Base-by-base conservation (phyloP, 1,140 invertebrate genomes). In the Caenorhabditis remanei region DNA sequence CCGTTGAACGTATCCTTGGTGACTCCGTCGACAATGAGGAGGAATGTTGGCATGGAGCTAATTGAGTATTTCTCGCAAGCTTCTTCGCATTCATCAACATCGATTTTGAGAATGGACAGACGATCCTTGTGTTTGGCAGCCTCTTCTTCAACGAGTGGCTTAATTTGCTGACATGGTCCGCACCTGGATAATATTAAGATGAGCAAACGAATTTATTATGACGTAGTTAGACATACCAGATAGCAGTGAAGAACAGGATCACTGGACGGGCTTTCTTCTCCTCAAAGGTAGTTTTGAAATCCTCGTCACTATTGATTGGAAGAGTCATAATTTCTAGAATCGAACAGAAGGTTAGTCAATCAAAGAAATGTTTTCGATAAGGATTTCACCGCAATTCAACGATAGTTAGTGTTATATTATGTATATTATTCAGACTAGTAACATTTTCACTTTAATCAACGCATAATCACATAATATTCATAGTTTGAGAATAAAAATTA, bases 171-270 rank as follows among this genome's bases (percentile, higher is more conserved):
- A 40, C 71, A 79, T 19, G 71, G 71, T 9, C 71, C 71, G 71
- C 71, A 79, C 71, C 71, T 79, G 40, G 2, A 71, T 46, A 65
- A 0, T 32, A 65, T 32, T 11, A 13, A 65, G 13, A 0, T 32
- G 32, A 32, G 32, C 32, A 32, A 2, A 32, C 32, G 32, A 65
- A 65, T 50, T 50, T 50, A 1, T 4, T 50, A 0, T 50, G 50
- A 2, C 50, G 50, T 9, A 11, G 50, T 50, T 50, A 0, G 50
- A 48, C 71, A 14, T 14, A 79, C 71, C 71, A 79, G 6, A n/a
- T 1, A 50, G 71, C 71, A 24, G 71, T 79, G 71, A 79, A 79
- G 11, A 79, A 79, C 11, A 79, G 71, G 24, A 79, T 79, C 71
- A 79, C 71, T 50, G 71, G 71, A 8, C 41, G 40, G 1, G 2